These are phyloP conservation scores for Eulemur albifrons DNA, from an alignment of 2,797 vertebrate species.

Conservation along the genomic window DNA sequence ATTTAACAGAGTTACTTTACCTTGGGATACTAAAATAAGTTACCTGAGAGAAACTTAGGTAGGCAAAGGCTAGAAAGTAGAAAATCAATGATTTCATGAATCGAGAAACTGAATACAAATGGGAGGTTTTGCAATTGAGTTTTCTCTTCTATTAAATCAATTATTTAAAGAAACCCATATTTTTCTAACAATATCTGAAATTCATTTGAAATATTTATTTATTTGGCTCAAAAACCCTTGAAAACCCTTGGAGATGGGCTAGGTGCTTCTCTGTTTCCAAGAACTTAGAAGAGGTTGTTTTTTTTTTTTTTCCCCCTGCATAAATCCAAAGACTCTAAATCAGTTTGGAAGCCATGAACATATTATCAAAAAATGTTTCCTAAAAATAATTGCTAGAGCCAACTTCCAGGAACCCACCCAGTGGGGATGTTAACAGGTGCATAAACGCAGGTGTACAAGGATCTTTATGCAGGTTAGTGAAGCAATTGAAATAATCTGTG, in stretches of 20 bases:
- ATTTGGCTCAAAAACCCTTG: not conserved
- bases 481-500: accelerated
- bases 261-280: not conserved
- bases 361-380: not conserved
- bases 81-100: not conserved
- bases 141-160: not conserved
- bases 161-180: not conserved
- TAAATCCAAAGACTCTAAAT: not conserved
- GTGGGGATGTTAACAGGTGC: not conserved
- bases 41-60: not conserved
- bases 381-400: not conserved
- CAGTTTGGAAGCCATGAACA: not conserved
- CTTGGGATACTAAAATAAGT: not conserved
- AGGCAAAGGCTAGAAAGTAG: not conserved
- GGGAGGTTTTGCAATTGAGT: not conserved
- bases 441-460: accelerated
- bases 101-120: not conserved
- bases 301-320: too few relatives aligned
- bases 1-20: not conserved
- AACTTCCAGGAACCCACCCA: not conserved
- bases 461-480: accelerated
- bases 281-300: not conserved
- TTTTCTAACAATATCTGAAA: constrained; percentile 23
- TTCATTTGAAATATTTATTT: not conserved
- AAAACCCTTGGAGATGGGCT: not conserved